Percentiles rank a stretch among this genome's conserved stretches.
Evolutionary conservation across 1,140 invertebrate species (phyloP).

Genomic region (Coptotermes formosanus): DNA sequence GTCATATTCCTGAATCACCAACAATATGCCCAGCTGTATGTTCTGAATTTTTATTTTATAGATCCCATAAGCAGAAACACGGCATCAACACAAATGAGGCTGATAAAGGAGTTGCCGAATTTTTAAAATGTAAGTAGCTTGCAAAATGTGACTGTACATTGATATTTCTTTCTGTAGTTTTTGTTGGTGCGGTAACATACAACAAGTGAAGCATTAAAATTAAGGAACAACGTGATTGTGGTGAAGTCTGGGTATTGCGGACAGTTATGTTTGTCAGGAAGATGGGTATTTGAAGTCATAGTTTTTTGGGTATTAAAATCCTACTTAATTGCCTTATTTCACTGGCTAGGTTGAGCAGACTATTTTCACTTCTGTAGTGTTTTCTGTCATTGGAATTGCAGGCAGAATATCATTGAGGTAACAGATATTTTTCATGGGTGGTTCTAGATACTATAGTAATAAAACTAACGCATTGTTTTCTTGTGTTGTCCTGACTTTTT

Average conservation of each 20-base stretch:
- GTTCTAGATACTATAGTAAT: too few species aligned
- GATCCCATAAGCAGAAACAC: neutral
- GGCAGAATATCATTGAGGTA: too few species aligned
- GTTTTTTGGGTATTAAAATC: too few species aligned
- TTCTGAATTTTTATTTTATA: neutral
- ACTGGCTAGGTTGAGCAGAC: too few species aligned
- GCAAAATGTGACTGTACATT: neutral
- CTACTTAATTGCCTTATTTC: too few species aligned
- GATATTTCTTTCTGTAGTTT: neutral
- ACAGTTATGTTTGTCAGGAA: neutral
- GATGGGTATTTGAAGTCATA: too few species aligned
- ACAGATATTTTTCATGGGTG: too few species aligned
- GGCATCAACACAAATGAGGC: neutral
- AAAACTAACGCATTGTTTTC: too few species aligned
- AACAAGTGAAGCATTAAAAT: neutral
- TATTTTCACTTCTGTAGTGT: too few species aligned
- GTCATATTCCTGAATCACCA: too few species aligned
- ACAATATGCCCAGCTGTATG: neutral
- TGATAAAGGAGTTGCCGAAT: neutral
- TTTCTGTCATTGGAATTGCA: too few species aligned
- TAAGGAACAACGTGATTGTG: neutral
- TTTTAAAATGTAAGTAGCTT: conserved; percentile 3
- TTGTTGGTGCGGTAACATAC: neutral
- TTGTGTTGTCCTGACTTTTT: too few species aligned
- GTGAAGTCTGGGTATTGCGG: neutral